Evolutionary conservation across 2,888 invertebrate species (phyloP).

Genomic region (Notocelia uddmanniana): DNA sequence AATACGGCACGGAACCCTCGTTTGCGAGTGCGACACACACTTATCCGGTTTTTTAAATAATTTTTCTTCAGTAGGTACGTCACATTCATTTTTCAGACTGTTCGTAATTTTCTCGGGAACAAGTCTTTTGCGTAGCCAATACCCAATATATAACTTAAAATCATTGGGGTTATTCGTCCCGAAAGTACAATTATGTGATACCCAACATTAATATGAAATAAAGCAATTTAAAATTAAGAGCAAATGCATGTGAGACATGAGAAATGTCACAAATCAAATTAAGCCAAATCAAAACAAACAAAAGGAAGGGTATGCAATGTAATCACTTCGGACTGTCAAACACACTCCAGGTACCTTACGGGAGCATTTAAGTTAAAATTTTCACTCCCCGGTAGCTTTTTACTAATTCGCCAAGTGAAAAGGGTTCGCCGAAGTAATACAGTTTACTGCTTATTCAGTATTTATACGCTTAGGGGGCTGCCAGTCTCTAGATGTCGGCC

Average conservation of each 20-base stretch:
- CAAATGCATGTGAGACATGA: slow-evolving; percentile 48
- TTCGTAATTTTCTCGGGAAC: too few relatives aligned
- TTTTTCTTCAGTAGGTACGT: too few relatives aligned
- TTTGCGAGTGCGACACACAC: too few relatives aligned
- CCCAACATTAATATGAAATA: slow-evolving; percentile 5
- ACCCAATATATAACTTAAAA: too few relatives aligned
- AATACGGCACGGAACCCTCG: too few relatives aligned
- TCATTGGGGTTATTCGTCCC: background rate
- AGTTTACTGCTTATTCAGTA: slow-evolving; percentile 86
- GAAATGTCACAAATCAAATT: slow-evolving; percentile 82
- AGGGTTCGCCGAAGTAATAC: slow-evolving; percentile 85
- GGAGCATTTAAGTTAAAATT: slow-evolving; percentile 84
- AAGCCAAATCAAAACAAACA: slow-evolving; percentile 82
- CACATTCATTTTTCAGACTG: too few relatives aligned
- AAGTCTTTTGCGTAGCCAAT: too few relatives aligned
- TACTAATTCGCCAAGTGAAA: slow-evolving; percentile 86
- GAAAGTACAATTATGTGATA: background rate
- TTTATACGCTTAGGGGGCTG: slow-evolving; percentile 82
- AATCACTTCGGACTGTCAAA: slow-evolving; percentile 85
- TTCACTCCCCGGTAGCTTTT: slow-evolving; percentile 85
- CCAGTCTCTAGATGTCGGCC: slow-evolving; percentile 71
- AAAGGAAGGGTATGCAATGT: slow-evolving; percentile 79
- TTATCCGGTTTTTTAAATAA: too few relatives aligned
- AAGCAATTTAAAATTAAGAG: slow-evolving; percentile 12
- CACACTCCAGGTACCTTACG: slow-evolving; percentile 82